Base-by-base conservation (phyloP, 2,888 invertebrate genomes). In the Rambutsinella grinnellia region DNA sequence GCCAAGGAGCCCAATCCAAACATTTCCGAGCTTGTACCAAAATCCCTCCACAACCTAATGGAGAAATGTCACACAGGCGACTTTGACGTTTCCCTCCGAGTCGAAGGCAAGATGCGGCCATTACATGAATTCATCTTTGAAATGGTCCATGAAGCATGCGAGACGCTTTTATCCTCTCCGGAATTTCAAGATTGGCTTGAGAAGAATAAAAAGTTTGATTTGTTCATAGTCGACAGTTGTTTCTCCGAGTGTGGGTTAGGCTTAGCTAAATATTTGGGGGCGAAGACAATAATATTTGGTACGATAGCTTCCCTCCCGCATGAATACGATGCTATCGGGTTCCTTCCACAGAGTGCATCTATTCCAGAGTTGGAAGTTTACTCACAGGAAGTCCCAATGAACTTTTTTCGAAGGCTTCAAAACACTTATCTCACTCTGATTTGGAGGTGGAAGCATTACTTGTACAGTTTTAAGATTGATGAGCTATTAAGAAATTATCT, bases 151-250 rank as follows among this genome's bases (percentile, higher is more conserved):
- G 3, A 6, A 1, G 28, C 15, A 15, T 71, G 65, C 27, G 51
- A 72, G 27, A 15, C 8, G 6, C 51, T 72, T 8, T 65, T 26
- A 6, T 26, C 6, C 0, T 36, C 36, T 17, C 65, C 60, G 10
- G 69, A 54, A 46, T 65, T 63, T 19, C 44, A 54, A 51, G 21
- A 28, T 1, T 74, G 54, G 53, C 13, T 67, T 2, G 19, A 17
- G 21, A 17, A 46, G 1, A 51, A 36, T 3, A 17, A 24, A 1
- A 54, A 56, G 19, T 66, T 79, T 36, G 82, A 82, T 60, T 23
- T 81, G 10, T 65, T 82, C 2, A 23, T 82, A n/a, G 19, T 81
- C 1, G 82, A 82, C 54, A 44, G 66, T 10, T 27, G 78, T 2
- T 57, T 69, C 3, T 54, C 65, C n/a, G 82, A 82, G 6, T 68